phyloP scores from a whole-genome alignment of 2,113 vertebrate species.

The Ictalurus punctatus region DNA sequence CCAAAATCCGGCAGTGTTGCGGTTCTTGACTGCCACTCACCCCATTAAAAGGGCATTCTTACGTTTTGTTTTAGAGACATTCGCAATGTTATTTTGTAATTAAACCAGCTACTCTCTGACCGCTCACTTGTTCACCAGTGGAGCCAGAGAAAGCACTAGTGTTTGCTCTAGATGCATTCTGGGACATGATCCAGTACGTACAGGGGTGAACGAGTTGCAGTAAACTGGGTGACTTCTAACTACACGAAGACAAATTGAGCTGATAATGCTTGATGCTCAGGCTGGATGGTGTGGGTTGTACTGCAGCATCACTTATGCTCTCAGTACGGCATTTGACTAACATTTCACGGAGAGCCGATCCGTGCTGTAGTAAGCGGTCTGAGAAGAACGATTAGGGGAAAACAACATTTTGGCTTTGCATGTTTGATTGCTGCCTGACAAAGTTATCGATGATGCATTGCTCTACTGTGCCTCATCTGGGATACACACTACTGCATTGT shows the following conservation, averaged over 20 bases:
- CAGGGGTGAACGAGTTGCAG: neutral
- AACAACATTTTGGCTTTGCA: neutral
- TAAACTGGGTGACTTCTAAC: too few species aligned
- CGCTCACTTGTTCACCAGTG: neutral
- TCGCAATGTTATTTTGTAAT: neutral
- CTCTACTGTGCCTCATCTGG: neutral
- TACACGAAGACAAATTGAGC: neutral
- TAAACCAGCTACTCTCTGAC: neutral
- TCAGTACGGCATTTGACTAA: neutral
- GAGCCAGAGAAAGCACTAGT: neutral
- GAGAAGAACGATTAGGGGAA: neutral
- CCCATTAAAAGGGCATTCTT: neutral
- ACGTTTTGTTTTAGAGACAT: neutral
- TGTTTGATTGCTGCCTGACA: neutral
- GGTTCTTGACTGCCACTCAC: neutral
- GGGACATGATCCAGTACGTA: neutral
- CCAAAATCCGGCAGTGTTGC: neutral
- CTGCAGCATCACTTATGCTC: neutral
- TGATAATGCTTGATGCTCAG: neutral
- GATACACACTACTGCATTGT: conserved; percentile 31
- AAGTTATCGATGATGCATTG: neutral
- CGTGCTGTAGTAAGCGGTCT: neutral
- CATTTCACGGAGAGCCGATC: neutral
- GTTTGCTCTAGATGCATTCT: neutral
- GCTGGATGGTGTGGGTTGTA: conserved; percentile 13